A percentile compares a stretch with the other conserved stretches of the same genome.
These are phyloP conservation scores for Cossypha niveicapilla DNA, from an alignment of 2,797 vertebrate species.

Conservation along the genomic window DNA sequence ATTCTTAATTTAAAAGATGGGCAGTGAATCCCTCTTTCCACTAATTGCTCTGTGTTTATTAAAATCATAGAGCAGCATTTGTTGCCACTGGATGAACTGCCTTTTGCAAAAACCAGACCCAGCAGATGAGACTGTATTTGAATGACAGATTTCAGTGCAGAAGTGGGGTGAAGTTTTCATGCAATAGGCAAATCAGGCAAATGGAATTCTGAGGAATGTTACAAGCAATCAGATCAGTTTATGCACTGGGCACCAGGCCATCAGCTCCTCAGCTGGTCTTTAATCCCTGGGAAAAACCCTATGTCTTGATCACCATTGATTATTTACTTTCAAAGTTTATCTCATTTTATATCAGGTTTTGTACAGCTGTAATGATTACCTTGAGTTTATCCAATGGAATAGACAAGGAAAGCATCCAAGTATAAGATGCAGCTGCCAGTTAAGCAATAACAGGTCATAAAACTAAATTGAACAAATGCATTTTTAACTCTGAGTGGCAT, in stretches of 20 bases:
- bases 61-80: background rate
- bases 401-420: conserved; percentile 3
- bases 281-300: conserved; percentile 42
- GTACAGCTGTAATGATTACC: conserved; percentile 15
- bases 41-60: background rate
- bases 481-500: conserved; percentile 63
- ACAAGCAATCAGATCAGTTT: conserved; percentile 19
- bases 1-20: conserved; percentile 19
- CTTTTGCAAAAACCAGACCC: background rate
- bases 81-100: background rate
- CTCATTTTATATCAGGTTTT: conserved; percentile 31
- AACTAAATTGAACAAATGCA: conserved; percentile 60
- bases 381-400: background rate
- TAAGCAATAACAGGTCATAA: conserved; percentile 62
- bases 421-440: conserved; percentile 48
- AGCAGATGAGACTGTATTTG: background rate
- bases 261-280: background rate
- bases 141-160: conserved; percentile 1
- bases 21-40: background rate
- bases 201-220: background rate
- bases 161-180: conserved; percentile 10
- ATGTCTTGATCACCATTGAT: conserved; percentile 38
- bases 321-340: conserved; percentile 58
- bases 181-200: background rate
- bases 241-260: conserved; percentile 37